Conservation (phyloP, 2,113 vertebrate species). For the Condylura cristata region DNA sequence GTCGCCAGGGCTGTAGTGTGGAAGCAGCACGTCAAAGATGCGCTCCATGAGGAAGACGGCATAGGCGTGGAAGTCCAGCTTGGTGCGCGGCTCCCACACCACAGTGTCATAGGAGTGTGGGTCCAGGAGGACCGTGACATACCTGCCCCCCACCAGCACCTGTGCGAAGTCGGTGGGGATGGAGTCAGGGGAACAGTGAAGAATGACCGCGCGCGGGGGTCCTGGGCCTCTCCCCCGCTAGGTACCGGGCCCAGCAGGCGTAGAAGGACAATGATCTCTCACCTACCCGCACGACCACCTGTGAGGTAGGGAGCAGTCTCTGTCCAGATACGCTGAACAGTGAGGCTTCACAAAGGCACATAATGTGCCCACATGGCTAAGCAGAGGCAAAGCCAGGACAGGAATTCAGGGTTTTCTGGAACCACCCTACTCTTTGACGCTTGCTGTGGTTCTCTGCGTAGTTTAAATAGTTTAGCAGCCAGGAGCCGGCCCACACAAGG, state of each 20-base stretch:
- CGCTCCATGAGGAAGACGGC: constrained; percentile 91
- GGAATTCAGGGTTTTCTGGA: not conserved
- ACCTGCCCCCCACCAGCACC: constrained; percentile 90
- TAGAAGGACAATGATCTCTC: not conserved
- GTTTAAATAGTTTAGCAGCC: not conserved
- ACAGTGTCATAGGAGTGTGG: constrained; percentile 89
- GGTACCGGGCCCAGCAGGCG: not conserved
- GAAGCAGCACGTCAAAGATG: constrained; percentile 91
- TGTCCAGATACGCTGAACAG: not conserved
- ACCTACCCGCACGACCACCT: accelerated
- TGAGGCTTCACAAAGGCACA: not conserved
- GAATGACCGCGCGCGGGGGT: accelerated
- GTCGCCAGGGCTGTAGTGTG: constrained; percentile 79
- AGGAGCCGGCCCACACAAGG: not conserved
- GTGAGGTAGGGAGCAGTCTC: not conserved
- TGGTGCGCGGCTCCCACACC: constrained; percentile 82
- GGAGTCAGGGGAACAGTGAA: accelerated
- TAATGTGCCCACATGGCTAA: not conserved
- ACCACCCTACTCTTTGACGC: not conserved
- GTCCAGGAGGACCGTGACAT: constrained; percentile 91
- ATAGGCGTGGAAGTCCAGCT: constrained; percentile 89
- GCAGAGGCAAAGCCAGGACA: not conserved
- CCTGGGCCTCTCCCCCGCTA: not conserved
- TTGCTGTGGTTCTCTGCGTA: no score
- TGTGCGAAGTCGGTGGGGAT: constrained; percentile 52